Base-by-base conservation (phyloP, 2,888 invertebrate genomes). In the Atherix ibis region DNA sequence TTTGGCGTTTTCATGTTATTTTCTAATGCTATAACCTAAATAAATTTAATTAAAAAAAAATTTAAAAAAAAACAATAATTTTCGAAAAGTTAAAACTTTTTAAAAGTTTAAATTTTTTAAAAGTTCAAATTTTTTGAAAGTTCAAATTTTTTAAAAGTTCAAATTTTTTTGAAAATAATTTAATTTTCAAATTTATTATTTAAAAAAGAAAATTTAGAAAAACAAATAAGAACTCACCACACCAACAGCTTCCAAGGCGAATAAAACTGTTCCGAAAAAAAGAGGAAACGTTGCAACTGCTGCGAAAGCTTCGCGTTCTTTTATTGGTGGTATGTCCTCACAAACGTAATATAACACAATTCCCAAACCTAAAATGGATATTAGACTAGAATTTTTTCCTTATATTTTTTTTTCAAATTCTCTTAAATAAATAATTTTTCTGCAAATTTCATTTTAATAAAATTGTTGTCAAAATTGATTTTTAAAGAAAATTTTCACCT, bases 251-350 rank as follows among this genome's bases (percentile, higher is more conserved):
- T 80, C 92, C 46, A 92, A 69, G 0, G 92, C 85, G 58, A 89
- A 94, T 36, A 94, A 66, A 3, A 85, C 83, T 1, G 89, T 91
- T 2, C 92, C 91, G 52, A 91, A 84, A 54, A 78, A 91, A 10
- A 89, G 61, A 0, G 87, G 83, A 49, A 78, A 72, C 47, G 66
- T 70, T 32, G 63, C 47, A 1, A 65, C 43, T 3, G 67, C 52
- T 0, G 68, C 68, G 10, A 70, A 49, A 43, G 61, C 61, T 43
- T 63, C 62, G 44, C 63, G 58, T 35, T 58, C 60, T 32, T 62
- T 58, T 1, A 71, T 46, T 1, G 62, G 51, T 1, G 76, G 68
- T 16, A 79, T 64, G 27, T 73, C 73, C 36, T 70, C 67, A 43
- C 82, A 65, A 34, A 82, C 65, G 49, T 72, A 79, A 52, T 76